Evolutionary conservation across 2,797 vertebrate genomes (phyloP).

Genomic region (Enoplosus armatus): DNA sequence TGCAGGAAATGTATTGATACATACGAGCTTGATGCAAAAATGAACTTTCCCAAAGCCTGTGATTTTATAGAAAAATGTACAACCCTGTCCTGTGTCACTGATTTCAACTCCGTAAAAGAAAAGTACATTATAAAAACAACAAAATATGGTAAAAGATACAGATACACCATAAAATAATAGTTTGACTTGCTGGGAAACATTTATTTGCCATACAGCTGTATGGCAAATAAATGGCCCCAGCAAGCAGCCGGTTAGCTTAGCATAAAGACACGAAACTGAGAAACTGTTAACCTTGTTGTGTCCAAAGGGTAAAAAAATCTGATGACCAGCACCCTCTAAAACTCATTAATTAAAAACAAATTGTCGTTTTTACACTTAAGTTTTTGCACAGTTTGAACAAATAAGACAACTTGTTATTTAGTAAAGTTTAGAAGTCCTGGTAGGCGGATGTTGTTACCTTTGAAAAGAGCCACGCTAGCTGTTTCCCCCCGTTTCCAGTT

Average conservation of each 20-base stretch:
- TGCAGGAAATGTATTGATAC: background rate
- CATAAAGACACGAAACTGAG: background rate
- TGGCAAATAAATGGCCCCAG: background rate
- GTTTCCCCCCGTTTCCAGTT: background rate
- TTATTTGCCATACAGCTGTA: background rate
- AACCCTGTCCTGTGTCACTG: background rate
- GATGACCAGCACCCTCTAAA: background rate
- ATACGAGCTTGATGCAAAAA: background rate
- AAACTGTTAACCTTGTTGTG: background rate
- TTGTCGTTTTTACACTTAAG: background rate
- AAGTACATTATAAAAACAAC: background rate
- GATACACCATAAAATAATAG: constrained; percentile 9
- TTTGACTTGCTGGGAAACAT: background rate
- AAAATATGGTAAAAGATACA: constrained; percentile 4
- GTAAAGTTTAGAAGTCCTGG: background rate
- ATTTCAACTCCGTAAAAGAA: background rate
- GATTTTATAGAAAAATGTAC: constrained; percentile 7
- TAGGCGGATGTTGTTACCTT: background rate
- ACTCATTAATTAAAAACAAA: background rate
- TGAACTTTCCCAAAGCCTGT: background rate
- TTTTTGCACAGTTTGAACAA: background rate
- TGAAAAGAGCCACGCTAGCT: too few relatives aligned
- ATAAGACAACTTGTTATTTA: background rate
- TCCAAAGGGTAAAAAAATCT: too few relatives aligned
- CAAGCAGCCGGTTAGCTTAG: background rate